phyloP scores from a whole-genome alignment of 1,140 invertebrate genomes.

The Drosophila eugracilis region DNA sequence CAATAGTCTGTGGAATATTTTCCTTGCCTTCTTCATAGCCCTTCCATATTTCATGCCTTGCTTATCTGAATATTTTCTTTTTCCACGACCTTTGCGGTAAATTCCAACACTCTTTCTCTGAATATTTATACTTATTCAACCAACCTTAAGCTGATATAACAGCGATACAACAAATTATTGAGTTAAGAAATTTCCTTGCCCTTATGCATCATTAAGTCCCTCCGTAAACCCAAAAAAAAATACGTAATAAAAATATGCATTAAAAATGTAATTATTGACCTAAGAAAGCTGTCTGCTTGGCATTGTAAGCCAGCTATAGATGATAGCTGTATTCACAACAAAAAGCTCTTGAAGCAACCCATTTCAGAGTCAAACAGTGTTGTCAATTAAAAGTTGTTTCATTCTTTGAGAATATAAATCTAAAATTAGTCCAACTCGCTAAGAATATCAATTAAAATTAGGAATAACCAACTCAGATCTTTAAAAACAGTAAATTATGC shows the following conservation, averaged over 20 bases:
- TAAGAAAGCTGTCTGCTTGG: constrained; percentile 31
- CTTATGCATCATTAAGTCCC: neutral
- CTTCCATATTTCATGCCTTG: neutral
- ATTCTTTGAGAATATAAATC: neutral
- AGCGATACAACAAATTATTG: constrained; percentile 49
- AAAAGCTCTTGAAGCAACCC: constrained; percentile 15
- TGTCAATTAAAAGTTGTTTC: constrained; percentile 2
- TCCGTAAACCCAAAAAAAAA: neutral
- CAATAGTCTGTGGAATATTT: neutral
- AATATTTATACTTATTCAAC: neutral
- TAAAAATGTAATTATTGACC: constrained; percentile 23
- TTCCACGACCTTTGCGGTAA: neutral
- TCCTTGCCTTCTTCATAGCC: neutral
- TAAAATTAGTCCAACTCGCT: neutral
- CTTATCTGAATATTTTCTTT: neutral
- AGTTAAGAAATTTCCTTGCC: constrained; percentile 2
- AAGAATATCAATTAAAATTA: constrained; percentile 7
- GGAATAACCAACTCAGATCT: constrained; percentile 6
- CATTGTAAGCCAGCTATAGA: constrained; percentile 3
- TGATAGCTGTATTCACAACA: neutral
- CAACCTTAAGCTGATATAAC: neutral
- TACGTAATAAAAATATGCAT: too few relatives aligned
- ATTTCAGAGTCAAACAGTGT: constrained; percentile 31
- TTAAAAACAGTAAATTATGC: constrained; percentile 6
- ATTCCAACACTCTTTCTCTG: neutral